Base-by-base conservation (phyloP, 1,140 invertebrate genomes). In the Colletes latitarsis region DNA sequence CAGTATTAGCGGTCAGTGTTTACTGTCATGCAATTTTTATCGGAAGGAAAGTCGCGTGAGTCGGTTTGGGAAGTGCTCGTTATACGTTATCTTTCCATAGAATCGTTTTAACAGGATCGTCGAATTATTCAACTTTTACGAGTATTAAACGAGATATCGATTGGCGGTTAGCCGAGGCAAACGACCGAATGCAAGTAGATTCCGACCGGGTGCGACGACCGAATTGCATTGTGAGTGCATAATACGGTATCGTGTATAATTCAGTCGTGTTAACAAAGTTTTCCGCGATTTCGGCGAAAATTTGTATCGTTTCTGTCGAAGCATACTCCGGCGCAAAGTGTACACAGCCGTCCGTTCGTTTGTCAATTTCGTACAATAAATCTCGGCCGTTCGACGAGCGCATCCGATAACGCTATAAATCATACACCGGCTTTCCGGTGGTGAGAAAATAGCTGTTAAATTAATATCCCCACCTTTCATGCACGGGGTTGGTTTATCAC, bases 121-220 rank as follows among this genome's bases (percentile, higher is more conserved):
- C 72, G 67, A 88, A 89, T 90, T 88, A 90, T 90, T 89, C 84
- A 89, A 76, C 83, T 82, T 84, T 88, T 87, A 60, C 60, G 78
- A 81, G 81, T 89, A 88, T 91, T 87, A 88, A 90, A 88, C 74
- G 76, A 84, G 78, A 87, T 90, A 91, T 92, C 88, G 90, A 90
- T 90, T 89, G 76, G 89, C 62, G 86, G 88, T 90, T 85, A 39
- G 67, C 83, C 85, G 58, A 84, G 69, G 77, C 82, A 89, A 91
- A 91, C 86, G 89, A 85, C 72, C 68, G 75, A 57, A 76, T 82
- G 73, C 63, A 70, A 73, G 53, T 19, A n/a, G 69, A 63, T 80
- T 46, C 17, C 43, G 67, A 10, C 58, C 39, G 55, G 39, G 71
- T 12, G 60, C 71, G 75, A 86, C 39, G 71, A 77, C 66, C 60